Base-by-base conservation (phyloP, 2,797 vertebrate species). In the Botia kubotai region DNA sequence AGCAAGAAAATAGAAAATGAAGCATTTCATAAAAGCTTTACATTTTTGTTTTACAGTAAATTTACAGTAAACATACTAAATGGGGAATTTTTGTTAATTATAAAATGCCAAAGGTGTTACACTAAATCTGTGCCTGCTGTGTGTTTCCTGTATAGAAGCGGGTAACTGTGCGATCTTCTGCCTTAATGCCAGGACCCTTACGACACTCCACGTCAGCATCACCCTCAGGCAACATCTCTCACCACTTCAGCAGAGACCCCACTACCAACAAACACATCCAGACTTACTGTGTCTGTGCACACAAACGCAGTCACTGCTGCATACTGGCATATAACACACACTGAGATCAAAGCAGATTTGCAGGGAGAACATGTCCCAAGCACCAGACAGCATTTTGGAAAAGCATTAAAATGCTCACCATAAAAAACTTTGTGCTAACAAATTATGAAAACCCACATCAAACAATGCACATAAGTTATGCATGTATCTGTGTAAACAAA, bases 121-220 rank as follows among this genome's bases (percentile, higher is more conserved):
- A 71, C 58, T 46, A n/a, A 62, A 67, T 48, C 21, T 50, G 55
- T 75, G 72, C 43, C 66, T 75, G 82, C 53, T 66, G 81, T 70
- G 81, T 70, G 66, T 58, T 29, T 46, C 2, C 43, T 46, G 8
- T 46, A 46, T 46, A 46, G 67, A 80, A 26, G 65, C 10, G 8
- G 43, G 8, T 46, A 79, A 50, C 83, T 55, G 72, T 72, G 62
- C 53, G 78, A 83, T 77, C 72, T 58, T 69, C 72, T 72, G 48
- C 50, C 65, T 66, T 77, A 46, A 58, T 73, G 83, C 82, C 77
- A 80, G 72, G 84, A 80, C 75, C 63, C 23, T 72, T 53, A 66
- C 85, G 83, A 73, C 87, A 82, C 36, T 72, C 53, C 48, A 39
- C 65, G 86, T 87, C 58, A 85, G 19, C 52, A 6, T 86, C 83